Percentiles rank a stretch among this genome's conserved stretches.
Conservation (phyloP, 2,888 invertebrate genomes). For the Caenorhabditis virilis region DNA sequence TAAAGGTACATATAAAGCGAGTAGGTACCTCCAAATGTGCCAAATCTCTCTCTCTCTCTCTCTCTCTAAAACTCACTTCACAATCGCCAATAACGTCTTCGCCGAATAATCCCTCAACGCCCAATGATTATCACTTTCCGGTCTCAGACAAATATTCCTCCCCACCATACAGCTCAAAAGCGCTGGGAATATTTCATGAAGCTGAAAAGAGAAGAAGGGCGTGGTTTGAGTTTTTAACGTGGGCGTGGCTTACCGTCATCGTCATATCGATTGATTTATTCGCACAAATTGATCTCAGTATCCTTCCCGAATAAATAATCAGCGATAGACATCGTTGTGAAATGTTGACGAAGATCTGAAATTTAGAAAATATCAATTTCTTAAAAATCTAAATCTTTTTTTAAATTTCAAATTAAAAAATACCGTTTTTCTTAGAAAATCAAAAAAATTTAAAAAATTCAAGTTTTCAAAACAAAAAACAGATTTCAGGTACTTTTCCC, state of each 20-base stretch:
- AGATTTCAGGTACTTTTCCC: background rate
- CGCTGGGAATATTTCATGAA: conserved; percentile 49
- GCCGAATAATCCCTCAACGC: conserved; percentile 48
- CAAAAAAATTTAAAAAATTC: background rate
- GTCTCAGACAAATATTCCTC: conserved; percentile 38
- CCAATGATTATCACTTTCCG: conserved; percentile 52
- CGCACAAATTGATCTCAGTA: conserved; percentile 31
- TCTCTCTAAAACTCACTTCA: conserved; percentile 32
- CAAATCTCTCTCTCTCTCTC: too few species aligned
- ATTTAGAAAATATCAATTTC: conserved; percentile 2
- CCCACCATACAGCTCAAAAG: conserved; percentile 46
- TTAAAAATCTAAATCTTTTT: background rate
- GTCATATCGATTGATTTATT: conserved; percentile 43
- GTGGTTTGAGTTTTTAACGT: too few species aligned
- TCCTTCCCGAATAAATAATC: conserved; percentile 48
- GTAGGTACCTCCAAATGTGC: too few species aligned
- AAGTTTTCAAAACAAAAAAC: background rate
- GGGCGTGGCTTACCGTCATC: conserved; percentile 30
- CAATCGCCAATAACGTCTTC: conserved; percentile 37
- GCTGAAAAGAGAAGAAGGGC: conserved; percentile 38
- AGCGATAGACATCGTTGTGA: conserved; percentile 45
- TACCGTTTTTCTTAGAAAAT: background rate
- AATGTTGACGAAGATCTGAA: conserved; percentile 33
- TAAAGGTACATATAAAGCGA: too few species aligned
- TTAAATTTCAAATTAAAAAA: background rate